These are phyloP conservation scores for Myiothlypis chrysogaster DNA, from an alignment of 2,797 vertebrate genomes.

Conservation along the genomic window DNA sequence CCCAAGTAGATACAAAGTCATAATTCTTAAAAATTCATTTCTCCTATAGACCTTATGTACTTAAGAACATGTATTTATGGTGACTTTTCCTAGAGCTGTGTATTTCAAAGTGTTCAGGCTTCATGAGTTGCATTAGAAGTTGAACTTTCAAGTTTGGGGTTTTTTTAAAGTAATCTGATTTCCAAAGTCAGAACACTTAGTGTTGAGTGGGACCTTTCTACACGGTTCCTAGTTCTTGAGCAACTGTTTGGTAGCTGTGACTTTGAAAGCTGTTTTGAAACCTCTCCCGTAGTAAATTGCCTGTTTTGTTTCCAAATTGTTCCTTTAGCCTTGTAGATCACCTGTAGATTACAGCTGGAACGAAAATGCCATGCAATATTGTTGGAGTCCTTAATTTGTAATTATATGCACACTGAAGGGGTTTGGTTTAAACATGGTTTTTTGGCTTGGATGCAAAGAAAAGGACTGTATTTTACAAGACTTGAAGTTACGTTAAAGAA, in stretches of 20 bases:
- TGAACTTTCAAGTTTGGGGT: not conserved
- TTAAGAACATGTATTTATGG: not conserved
- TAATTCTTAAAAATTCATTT: not conserved
- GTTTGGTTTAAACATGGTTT: not conserved
- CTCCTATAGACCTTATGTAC: not conserved
- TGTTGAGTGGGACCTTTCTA: not conserved
- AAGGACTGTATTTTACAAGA: not conserved
- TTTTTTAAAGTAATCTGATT: not conserved
- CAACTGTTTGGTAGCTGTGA: not conserved
- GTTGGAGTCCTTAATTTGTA: not conserved
- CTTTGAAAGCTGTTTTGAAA: not conserved
- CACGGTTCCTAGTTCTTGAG: not conserved
- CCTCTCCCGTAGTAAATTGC: not conserved
- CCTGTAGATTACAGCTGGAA: not conserved
- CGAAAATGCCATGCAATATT: not conserved
- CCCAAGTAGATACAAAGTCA: not conserved
- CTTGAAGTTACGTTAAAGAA: not conserved
- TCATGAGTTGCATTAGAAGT: not conserved
- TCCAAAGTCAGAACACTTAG: not conserved
- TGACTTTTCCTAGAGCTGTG: not conserved
- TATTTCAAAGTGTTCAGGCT: not conserved
- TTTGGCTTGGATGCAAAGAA: not conserved
- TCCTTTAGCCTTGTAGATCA: not conserved
- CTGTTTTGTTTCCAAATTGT: slow-evolving; percentile 10
- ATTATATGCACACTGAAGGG: not conserved